Evolutionary conservation across 2,797 vertebrate species (phyloP), one percentile per base, ranked within the genome.

Genomic region (Rhadinocentrus ornatus): DNA sequence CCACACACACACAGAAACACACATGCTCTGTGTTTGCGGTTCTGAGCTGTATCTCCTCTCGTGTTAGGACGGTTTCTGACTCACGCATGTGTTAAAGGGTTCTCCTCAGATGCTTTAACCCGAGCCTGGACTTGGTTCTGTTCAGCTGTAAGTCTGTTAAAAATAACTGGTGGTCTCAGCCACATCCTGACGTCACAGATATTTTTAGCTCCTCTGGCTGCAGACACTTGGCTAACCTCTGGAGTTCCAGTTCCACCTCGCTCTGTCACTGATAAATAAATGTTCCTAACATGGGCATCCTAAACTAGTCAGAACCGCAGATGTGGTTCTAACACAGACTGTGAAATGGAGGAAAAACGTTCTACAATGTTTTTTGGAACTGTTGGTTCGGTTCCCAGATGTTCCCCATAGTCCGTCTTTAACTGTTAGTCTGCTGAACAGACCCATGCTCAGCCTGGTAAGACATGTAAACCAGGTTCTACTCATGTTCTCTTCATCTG

Each of bases 1-100:
- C 70, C 68, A 44, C 76, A 62, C 78, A 56, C 69, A 70, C 77
- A 63, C 72, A 31, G 61, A 50, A 24, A 62, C 64, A 77, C 71
- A 75, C 60, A 75, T 64, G 63, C 52, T 20, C 4, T 44, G 35
- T 37, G 35, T 13, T 37, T 37, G 35, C 35, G 46, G 18, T 59
- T 48, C 4, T 48, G 53, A 37, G 32, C 3, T 32, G 35, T 37
- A 41, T 34, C 24, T 53, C 35, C 52, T 63, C 26, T 13, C n/a
- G 2, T 75, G 9, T 11, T 62, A 74, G 34, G 10, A 2, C 34
- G 2, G 34, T 35, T 35, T 35, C 34, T 35, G 34, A 3, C 35
- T 3, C 11, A 3, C 4, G 3, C 12, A 3, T 13, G 35, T 37
- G 35, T 37, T 37, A 37, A 37, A 12, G 12, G 11, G 35, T 37